These are phyloP conservation scores for Smittia aterrima DNA, from an alignment of 2,888 invertebrate genomes.

Conservation along the genomic window DNA sequence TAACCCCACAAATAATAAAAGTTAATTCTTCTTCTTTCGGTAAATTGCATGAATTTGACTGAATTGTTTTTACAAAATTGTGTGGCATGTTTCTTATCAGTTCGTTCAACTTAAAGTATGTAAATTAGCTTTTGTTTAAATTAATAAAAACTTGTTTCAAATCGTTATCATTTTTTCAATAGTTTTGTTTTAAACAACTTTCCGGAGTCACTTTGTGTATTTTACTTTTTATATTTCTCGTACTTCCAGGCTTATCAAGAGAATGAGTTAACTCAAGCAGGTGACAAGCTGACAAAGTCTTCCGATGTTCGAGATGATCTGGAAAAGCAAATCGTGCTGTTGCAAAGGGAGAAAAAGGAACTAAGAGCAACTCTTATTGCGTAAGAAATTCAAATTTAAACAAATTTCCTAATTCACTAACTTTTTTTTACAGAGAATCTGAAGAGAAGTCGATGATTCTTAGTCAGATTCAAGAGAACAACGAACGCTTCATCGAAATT, in stretches of 20 bases:
- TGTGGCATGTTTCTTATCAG: neutral
- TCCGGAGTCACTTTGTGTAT: conserved; percentile 24
- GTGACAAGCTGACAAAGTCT: neutral
- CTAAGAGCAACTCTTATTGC: neutral
- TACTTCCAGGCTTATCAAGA: conserved; percentile 28
- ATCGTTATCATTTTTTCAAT: too few species aligned
- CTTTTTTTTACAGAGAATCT: too few species aligned
- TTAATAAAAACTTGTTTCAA: conserved; percentile 19
- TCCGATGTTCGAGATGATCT: neutral
- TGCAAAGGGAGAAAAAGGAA: conserved; percentile 21
- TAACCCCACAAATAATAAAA: conserved; percentile 46
- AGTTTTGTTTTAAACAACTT: neutral
- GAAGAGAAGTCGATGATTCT: too few species aligned
- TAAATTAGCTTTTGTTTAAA: neutral
- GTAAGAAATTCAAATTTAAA: neutral
- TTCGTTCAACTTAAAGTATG: too few species aligned
- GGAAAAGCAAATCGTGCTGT: neutral
- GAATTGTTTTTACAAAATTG: neutral
- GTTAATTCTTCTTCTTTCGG: neutral
- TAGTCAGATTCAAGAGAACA: too few species aligned
- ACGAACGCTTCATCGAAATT: too few species aligned
- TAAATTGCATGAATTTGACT: neutral
- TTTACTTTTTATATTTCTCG: conserved; percentile 40
- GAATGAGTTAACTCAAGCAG: conserved; percentile 27
- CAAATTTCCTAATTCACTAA: neutral